Evolutionary conservation across 2,888 invertebrate species (phyloP).

Genomic region (Eupithecia centaureata): DNA sequence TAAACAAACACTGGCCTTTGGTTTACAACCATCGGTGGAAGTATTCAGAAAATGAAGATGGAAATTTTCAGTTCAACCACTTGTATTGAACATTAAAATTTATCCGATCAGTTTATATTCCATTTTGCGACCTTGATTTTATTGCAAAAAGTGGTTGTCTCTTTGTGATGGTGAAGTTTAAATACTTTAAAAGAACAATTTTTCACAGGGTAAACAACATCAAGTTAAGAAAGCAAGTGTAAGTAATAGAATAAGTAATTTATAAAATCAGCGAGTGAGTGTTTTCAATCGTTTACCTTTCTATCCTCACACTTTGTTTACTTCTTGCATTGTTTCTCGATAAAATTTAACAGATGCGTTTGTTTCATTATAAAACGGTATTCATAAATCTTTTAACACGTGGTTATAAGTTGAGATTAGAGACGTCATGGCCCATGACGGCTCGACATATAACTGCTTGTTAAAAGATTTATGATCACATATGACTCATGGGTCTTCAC

Average conservation of each 20-base stretch:
- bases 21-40: not conserved
- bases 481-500: too few relatives aligned
- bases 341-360: not conserved
- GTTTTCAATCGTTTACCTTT: not conserved
- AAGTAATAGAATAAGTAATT: not conserved
- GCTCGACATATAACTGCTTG: too few relatives aligned
- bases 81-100: not conserved
- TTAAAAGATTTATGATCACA: too few relatives aligned
- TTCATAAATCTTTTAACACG: not conserved
- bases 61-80: not conserved
- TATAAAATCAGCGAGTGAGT: not conserved
- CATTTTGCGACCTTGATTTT: too few relatives aligned
- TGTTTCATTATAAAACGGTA: not conserved
- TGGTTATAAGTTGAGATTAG: not conserved
- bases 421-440: not conserved
- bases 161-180: too few relatives aligned
- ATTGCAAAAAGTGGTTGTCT: too few relatives aligned
- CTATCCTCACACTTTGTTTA: not conserved
- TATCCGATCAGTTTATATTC: too few relatives aligned
- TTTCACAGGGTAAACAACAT: not conserved
- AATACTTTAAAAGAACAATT: too few relatives aligned
- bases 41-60: not conserved
- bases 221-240: not conserved
- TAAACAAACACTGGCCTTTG: constrained; percentile 2
- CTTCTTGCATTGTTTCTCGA: not conserved